A percentile compares a stretch with the other conserved stretches of the same genome.
These are phyloP conservation scores for Eupleurogrammus muticus DNA, from an alignment of 2,797 vertebrate genomes.

Conservation along the genomic window DNA sequence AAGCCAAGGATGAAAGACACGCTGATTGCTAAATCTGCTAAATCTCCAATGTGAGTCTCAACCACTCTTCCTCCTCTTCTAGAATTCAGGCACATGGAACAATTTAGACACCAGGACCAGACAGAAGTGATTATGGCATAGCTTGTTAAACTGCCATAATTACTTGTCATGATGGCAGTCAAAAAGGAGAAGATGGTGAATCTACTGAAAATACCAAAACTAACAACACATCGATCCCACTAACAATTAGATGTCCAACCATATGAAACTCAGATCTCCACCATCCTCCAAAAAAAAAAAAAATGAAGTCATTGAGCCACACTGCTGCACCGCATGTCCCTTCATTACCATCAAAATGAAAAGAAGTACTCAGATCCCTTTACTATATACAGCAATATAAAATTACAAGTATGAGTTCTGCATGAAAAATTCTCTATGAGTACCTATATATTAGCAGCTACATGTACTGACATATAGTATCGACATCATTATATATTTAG, in stretches of 20 bases:
- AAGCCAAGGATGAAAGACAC: conserved; percentile 52
- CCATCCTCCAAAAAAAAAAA: not conserved
- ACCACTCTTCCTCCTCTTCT: conserved; percentile 37
- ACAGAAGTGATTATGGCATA: conserved; percentile 28
- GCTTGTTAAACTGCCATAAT: conserved; percentile 52
- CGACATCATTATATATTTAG: too few relatives aligned
- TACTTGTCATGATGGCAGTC: conserved; percentile 25
- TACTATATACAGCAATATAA: too few relatives aligned
- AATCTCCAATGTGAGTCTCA: conserved; percentile 42
- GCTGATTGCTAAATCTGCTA: conserved; percentile 53
- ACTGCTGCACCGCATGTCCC: too few relatives aligned
- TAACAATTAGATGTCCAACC: not conserved
- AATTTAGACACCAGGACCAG: conserved; percentile 38
- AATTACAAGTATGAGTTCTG: too few relatives aligned
- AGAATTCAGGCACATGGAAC: conserved; percentile 28
- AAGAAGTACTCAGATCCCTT: too few relatives aligned
- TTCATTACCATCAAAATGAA: not conserved
- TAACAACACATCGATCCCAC: conserved; percentile 1
- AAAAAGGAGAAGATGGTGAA: conserved; percentile 13
- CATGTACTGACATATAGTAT: too few relatives aligned
- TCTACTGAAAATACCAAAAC: conserved; percentile 1
- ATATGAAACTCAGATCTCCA: not conserved
- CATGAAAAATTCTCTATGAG: too few relatives aligned
- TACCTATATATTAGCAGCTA: too few relatives aligned
- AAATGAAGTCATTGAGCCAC: not conserved